Conservation (phyloP, 2,797 vertebrate species). For the Xenentodon cancila region DNA sequence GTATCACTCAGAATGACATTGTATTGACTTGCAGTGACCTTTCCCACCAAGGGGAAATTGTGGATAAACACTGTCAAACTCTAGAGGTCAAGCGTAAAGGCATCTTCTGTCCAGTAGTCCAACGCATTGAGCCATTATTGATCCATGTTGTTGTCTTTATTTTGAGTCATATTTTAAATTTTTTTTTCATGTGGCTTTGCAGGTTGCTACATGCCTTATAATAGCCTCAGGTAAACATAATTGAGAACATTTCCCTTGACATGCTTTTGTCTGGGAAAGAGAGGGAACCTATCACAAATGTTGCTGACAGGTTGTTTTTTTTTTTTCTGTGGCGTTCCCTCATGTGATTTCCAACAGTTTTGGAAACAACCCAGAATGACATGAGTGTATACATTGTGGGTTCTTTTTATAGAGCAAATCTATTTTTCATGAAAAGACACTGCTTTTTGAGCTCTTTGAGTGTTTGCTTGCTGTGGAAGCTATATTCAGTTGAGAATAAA, state of each 20-base stretch:
- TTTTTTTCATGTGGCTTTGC: neutral
- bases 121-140: neutral
- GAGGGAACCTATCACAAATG: too few relatives aligned
- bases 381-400: conserved; percentile 39
- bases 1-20: neutral
- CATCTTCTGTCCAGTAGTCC: neutral
- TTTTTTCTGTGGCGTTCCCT: neutral
- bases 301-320: too few relatives aligned
- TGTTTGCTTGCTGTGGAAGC: conserved; percentile 36
- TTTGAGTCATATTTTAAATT: neutral
- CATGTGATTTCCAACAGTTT: conserved; percentile 9
- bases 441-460: conserved; percentile 37
- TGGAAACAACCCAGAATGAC: conserved; percentile 34
- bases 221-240: neutral
- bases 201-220: neutral
- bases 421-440: conserved; percentile 63
- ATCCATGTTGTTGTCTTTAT: neutral
- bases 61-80: neutral
- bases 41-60: neutral
- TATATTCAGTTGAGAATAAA: conserved; percentile 19
- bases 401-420: conserved; percentile 67
- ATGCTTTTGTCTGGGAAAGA: neutral
- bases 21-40: neutral
- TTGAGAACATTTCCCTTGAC: neutral
- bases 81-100: neutral